Percentiles rank a stretch among this genome's conserved stretches.
phyloP scores from a whole-genome alignment of 2,113 vertebrate genomes.

The Nymphicus hollandicus region DNA sequence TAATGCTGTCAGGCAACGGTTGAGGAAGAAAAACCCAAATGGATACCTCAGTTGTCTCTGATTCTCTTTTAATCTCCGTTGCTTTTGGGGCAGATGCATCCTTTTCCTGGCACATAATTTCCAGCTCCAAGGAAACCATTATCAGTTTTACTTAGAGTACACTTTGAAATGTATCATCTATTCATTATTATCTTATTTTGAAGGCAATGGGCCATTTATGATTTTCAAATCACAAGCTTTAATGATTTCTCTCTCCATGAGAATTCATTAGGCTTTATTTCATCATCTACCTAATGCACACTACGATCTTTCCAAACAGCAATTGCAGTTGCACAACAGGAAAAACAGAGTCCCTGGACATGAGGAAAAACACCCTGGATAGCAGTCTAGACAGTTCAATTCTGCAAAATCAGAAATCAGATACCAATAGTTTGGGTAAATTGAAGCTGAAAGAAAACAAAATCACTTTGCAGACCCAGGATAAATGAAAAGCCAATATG shows the following conservation, averaged over 20 bases:
- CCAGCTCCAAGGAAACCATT: neutral
- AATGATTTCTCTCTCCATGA: constrained; percentile 37
- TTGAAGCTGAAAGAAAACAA: constrained; percentile 47
- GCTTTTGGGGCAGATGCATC: neutral
- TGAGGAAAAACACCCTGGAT: neutral
- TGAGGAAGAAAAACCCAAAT: neutral
- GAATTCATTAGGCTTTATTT: constrained; percentile 52
- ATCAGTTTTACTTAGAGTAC: neutral
- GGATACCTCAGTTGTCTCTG: neutral
- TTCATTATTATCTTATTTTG: neutral
- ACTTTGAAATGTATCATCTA: neutral
- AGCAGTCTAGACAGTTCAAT: constrained; percentile 9
- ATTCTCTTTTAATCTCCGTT: neutral
- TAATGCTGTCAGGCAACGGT: neutral
- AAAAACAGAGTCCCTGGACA: neutral
- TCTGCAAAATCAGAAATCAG: constrained; percentile 41
- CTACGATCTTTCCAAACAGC: neutral
- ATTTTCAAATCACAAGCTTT: constrained; percentile 33
- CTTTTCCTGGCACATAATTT: neutral
- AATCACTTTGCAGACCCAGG: constrained; percentile 19
- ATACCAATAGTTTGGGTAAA: neutral
- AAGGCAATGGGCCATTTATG: neutral
- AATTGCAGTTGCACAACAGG: neutral
- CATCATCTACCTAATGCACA: neutral
- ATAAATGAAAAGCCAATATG: constrained; percentile 45